A percentile compares a stretch with the other conserved stretches of the same genome.
Conservation (phyloP, 1,140 invertebrate species). For the Drosophila pseudoobscura region DNA sequence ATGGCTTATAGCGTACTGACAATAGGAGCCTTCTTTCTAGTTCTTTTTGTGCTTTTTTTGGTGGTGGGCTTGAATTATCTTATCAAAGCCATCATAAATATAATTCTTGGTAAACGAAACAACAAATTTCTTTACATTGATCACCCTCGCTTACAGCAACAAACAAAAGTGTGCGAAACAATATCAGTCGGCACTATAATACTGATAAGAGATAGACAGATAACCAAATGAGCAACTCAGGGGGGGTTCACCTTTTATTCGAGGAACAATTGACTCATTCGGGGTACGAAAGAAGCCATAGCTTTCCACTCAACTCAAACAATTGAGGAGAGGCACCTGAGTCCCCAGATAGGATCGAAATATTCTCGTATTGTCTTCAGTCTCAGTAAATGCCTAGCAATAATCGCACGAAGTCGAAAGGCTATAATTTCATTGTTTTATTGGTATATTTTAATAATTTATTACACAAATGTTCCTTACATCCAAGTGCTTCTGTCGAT, state of each 20-base stretch:
- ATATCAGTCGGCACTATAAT: not conserved
- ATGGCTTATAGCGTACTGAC: constrained; percentile 27
- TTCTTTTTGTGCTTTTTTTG: constrained; percentile 5
- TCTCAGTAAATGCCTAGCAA: constrained; percentile 35
- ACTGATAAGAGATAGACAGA: constrained; percentile 3
- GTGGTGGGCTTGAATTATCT: constrained; percentile 49
- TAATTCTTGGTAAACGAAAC: constrained; percentile 27
- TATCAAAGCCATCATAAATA: constrained; percentile 40
- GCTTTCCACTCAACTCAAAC: constrained; percentile 14
- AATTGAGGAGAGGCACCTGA: constrained; percentile 9
- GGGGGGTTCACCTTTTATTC: too few species aligned
- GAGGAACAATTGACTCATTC: not conserved
- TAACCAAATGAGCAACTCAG: not conserved
- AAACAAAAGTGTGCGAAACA: not conserved
- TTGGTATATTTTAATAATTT: constrained; percentile 8
- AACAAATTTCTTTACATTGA: constrained; percentile 20
- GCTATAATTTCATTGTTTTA: not conserved
- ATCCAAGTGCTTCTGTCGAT: constrained; percentile 51
- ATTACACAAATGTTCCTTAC: constrained; percentile 14
- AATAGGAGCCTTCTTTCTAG: not conserved
- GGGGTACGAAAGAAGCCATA: too few species aligned
- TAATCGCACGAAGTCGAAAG: not conserved
- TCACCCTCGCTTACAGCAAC: not conserved
- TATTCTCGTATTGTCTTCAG: not conserved
- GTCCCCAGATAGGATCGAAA: constrained; percentile 37